Evolutionary conservation across 2,113 vertebrate species (phyloP), one percentile per base, ranked within the genome.

Genomic region (Odontophorus gujanensis): DNA sequence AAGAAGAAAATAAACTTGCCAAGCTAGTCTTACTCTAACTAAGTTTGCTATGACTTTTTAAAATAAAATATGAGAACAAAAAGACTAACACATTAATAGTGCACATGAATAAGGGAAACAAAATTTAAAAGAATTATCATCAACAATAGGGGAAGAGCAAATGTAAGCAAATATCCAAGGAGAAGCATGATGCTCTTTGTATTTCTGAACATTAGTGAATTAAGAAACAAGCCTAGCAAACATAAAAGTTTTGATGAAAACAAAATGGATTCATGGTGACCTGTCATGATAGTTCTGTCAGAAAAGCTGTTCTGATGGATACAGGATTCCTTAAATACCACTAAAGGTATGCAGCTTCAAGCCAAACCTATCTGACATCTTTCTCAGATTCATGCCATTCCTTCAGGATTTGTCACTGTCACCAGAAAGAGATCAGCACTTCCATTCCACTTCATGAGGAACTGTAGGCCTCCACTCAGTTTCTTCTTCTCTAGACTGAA

Each of bases 51-150:
- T 69, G 67, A 38, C 36, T 47, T 30, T 36, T 67, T 72, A 76
- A 68, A 79, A 92, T 57, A 73, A 84, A 85, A 89, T 59, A 61
- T 28, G 58, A 92, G 26, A 57, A 80, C 47, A 73, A 76, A 86
- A 91, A 75, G 8, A 74, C 62, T 28, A 76, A 50, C 58, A 7
- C 3, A 78, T 86, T 61, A 59, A 68, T 61, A 91, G 8, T 1
- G 1, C 11, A 65, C 5, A 48, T 45, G 61, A 95, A 91, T 42
- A 16, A 72, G 2, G 11, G 57, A 93, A 84, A 48, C 15, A 71
- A 74, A 71, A 36, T 10, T 51, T 12, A 74, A 92, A 92, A 66
- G 2, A 43, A 34, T 48, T 3, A 17, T 32, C 6, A 55, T 25
- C 48, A 59, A 15, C 42, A 80, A 9, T n/a, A 47, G 28, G 66